phyloP scores from a whole-genome alignment of 2,888 invertebrate species.

The Aspidiotus destructor region DNA sequence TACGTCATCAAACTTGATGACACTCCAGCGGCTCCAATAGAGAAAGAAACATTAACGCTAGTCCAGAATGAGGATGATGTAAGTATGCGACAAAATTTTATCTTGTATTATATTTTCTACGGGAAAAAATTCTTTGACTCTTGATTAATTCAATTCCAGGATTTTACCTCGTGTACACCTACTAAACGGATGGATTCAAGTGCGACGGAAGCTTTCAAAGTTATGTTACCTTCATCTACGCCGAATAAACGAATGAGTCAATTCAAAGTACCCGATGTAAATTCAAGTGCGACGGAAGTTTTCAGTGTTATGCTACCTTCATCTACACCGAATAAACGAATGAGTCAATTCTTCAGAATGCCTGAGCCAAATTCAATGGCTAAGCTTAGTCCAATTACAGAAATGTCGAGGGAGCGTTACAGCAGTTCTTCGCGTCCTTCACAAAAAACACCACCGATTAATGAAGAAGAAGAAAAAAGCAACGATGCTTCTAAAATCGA shows the following conservation, averaged over 20 bases:
- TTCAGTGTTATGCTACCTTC: slow-evolving; percentile 38
- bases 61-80: no score
- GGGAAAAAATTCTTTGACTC: no score
- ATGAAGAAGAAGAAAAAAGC: slow-evolving; percentile 14
- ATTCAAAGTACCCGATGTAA: no score
- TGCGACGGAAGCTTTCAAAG: slow-evolving; percentile 38
- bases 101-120: no score
- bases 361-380: no score
- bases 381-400: slow-evolving; percentile 51
- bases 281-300: slow-evolving; percentile 36
- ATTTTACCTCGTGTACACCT: no score
- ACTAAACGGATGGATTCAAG: no score
- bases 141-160: no score
- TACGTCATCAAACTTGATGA: no score
- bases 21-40: no score
- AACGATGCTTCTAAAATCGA: neutral
- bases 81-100: no score
- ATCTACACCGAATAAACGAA: slow-evolving; percentile 37
- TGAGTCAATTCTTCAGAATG: slow-evolving; percentile 1
- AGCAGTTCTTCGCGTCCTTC: slow-evolving; percentile 38
- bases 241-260: slow-evolving; percentile 27
- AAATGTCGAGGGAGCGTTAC: slow-evolving; percentile 53
- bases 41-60: no score
- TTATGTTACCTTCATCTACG: slow-evolving; percentile 38
- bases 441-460: neutral